These are phyloP conservation scores for Malurus melanocephalus DNA, from an alignment of 2,113 vertebrate genomes.

Conservation along the genomic window DNA sequence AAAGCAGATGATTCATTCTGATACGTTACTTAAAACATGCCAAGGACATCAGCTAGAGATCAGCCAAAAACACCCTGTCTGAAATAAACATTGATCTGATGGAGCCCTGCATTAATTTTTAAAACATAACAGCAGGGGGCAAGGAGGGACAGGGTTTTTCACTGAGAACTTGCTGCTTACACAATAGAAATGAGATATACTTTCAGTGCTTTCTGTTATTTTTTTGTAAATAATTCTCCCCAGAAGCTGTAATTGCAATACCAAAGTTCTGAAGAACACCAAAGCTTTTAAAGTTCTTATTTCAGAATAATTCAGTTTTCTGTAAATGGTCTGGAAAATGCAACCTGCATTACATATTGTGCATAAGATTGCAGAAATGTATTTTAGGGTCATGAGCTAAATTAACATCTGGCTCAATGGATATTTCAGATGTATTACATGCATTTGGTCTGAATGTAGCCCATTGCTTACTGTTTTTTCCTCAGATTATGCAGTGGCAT, in stretches of 20 bases:
- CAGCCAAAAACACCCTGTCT: neutral
- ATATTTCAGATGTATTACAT: neutral
- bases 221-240: neutral
- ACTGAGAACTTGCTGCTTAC: neutral
- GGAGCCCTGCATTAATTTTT: neutral
- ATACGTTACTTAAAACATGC: neutral
- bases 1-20: neutral
- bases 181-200: neutral
- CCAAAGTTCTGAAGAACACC: neutral
- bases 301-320: neutral
- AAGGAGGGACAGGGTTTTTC: slow-evolving; percentile 9
- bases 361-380: neutral
- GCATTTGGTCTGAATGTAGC: neutral
- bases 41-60: neutral
- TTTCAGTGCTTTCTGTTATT: neutral
- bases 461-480: neutral
- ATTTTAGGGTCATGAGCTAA: slow-evolving; percentile 5
- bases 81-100: slow-evolving; percentile 18
- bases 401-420: neutral
- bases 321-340: neutral
- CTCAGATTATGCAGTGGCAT: neutral
- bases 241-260: neutral
- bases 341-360: neutral
- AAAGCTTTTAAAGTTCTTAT: neutral
- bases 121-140: slow-evolving; percentile 33